Conservation (phyloP, 2,888 invertebrate species). For the Antitype chi region DNA sequence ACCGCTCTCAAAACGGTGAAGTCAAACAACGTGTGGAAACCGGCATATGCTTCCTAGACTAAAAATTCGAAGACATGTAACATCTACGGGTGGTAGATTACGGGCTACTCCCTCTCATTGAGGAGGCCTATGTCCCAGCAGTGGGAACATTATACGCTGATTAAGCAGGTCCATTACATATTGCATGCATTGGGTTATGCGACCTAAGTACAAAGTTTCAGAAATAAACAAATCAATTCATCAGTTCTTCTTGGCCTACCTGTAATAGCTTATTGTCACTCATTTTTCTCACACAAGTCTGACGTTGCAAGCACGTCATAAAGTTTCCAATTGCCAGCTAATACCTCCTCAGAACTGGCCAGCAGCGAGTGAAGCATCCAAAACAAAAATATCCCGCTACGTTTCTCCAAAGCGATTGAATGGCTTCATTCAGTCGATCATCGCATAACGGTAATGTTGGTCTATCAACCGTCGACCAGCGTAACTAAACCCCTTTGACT, state of each 20-base stretch:
- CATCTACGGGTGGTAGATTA: no score
- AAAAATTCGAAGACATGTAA: no score
- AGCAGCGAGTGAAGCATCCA: constrained; percentile 72
- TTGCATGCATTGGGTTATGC: no score
- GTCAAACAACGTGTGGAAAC: no score
- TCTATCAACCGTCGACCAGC: constrained; percentile 80
- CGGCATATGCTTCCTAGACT: no score
- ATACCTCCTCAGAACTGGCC: constrained; percentile 60
- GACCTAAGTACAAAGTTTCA: background rate
- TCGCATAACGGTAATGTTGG: constrained; percentile 84
- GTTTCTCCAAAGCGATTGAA: constrained; percentile 85
- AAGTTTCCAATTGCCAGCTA: constrained; percentile 47
- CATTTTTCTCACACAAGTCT: constrained; percentile 25
- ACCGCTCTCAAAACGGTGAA: no score
- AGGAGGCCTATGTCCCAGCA: no score
- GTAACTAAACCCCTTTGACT: constrained; percentile 57
- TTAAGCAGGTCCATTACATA: no score
- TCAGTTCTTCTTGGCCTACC: background rate
- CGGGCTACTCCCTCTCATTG: no score
- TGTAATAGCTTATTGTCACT: background rate
- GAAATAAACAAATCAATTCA: background rate
- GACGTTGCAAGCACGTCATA: constrained; percentile 45
- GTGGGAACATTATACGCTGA: no score
- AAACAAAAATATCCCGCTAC: constrained; percentile 81
- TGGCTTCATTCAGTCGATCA: constrained; percentile 87